Evolutionary conservation across 2,797 vertebrate genomes (phyloP), one percentile per base, ranked within the genome.

Genomic region (Platalea minor): DNA sequence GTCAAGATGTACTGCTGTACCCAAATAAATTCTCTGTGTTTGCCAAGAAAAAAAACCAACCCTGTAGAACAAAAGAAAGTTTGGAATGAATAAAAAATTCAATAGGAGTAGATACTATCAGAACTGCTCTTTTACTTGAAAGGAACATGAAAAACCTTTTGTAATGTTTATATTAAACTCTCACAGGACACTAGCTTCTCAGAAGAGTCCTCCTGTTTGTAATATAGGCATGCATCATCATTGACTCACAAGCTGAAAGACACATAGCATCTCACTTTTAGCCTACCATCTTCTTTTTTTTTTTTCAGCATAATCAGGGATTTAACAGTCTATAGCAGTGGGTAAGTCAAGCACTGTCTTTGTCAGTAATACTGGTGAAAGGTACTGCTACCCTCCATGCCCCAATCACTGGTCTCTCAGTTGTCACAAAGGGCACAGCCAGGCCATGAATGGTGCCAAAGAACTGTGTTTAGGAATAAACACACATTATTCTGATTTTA

Each of bases 71-170:
- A 91, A 88, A 84, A 89, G 77, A 45, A 83, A 91, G 57, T 92
- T 95, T 93, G 88, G 83, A 93, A 91, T 65, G n/a, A 95, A 88
- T 91, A 94, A 87, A 63, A 92, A 89, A 80, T 93, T 90, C 68
- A 74, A 43, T 76, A 70, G 53, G 14, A 82, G 43, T 63, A 93
- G 93, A 91, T 95, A 48, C 29, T 92, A 95, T 95, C 93, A 89
- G 84, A 89, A 69, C 56, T 60, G 35, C 48, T 79, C 67, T 85
- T 85, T 86, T 63, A 63, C 83, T 96, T 94, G 43, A 89, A 94
- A 96, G 46, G 57, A 95, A 77, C 61, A 50, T 60, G 74, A 79
- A 76, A 87, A 91, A 24, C 39, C 53, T 89, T 86, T 85, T 80
- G 50, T 67, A 56, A 21, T 56, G 39, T 33, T 95, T 70, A 33